A percentile compares a stretch with the other conserved stretches of the same genome.
Evolutionary conservation across 2,113 vertebrate species (phyloP).

Genomic region (Rallus limicola): DNA sequence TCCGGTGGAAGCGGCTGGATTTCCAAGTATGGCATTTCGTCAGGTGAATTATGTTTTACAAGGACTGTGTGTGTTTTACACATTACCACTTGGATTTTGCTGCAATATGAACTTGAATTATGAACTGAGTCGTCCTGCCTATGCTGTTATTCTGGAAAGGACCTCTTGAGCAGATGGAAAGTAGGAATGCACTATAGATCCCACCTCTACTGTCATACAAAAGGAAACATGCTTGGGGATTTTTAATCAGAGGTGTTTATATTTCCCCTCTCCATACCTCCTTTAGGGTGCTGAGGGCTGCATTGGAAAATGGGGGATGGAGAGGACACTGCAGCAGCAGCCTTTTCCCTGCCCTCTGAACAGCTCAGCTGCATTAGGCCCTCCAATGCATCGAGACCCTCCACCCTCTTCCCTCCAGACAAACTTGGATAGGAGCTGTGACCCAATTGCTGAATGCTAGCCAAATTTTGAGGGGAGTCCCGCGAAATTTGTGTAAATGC

Average conservation of each 20-base stretch:
- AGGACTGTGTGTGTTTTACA: neutral
- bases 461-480: neutral
- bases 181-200: neutral
- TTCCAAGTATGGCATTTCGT: neutral
- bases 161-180: neutral
- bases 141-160: neutral
- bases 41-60: neutral
- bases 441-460: accelerated
- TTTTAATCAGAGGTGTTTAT: neutral
- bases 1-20: neutral
- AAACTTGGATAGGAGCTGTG: neutral
- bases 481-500: neutral
- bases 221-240: accelerated
- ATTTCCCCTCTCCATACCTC: neutral
- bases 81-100: neutral
- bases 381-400: accelerated
- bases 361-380: neutral
- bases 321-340: neutral
- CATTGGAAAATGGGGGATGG: accelerated
- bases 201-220: accelerated
- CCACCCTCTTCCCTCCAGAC: neutral
- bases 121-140: neutral
- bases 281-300: accelerated
- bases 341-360: neutral
- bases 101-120: neutral